Evolutionary conservation across 2,113 vertebrate species (phyloP).

Genomic region (Sphaerodactylus townsendi): DNA sequence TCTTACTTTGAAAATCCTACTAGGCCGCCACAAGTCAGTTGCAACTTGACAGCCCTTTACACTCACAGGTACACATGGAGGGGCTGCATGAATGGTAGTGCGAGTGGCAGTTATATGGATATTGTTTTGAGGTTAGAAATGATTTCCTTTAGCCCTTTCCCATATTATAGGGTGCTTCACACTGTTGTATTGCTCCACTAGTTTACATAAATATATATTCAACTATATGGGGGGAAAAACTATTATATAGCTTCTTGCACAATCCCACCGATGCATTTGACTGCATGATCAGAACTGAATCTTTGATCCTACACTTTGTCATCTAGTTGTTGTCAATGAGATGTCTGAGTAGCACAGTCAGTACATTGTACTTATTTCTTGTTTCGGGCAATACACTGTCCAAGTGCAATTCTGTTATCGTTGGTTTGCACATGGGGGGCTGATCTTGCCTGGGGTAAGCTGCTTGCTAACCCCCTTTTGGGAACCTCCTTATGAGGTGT

Average conservation of each 20-base stretch:
- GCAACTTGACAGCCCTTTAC: too few species aligned
- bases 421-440: too few species aligned
- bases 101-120: background rate
- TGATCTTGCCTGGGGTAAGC: too few species aligned
- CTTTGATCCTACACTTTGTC: background rate
- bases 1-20: too few species aligned
- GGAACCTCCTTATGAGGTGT: too few species aligned
- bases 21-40: too few species aligned
- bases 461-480: too few species aligned
- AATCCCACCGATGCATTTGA: background rate
- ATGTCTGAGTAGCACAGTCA: too few species aligned
- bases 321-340: too few species aligned
- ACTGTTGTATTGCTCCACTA: background rate
- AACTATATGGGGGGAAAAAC: background rate
- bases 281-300: background rate
- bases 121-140: background rate
- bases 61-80: too few species aligned
- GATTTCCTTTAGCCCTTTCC: background rate
- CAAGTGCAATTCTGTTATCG: background rate
- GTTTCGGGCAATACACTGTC: background rate
- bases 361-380: background rate
- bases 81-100: background rate
- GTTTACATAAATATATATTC: background rate
- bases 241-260: background rate
- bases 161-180: background rate